Conservation (phyloP, 37 sponge, comb jelly and placozoan genomes). For the Beroe ovata region DNA sequence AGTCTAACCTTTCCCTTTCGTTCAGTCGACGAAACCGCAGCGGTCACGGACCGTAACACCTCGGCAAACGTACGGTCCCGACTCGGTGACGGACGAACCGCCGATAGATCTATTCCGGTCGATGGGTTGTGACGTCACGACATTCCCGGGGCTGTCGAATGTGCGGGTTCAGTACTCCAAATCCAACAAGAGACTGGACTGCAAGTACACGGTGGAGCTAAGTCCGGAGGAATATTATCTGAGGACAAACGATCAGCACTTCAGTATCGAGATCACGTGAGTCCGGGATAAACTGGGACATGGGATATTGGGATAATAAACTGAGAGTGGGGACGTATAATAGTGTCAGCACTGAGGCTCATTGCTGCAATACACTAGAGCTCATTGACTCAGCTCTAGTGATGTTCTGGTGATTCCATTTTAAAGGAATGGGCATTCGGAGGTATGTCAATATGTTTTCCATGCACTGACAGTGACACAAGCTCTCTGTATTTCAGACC, state of each 20-base stretch:
- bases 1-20: neutral
- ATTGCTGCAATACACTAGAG: too few relatives aligned
- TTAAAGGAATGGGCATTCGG: too few relatives aligned
- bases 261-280: constrained; percentile 30
- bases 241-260: constrained; percentile 35
- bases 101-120: constrained; percentile 28
- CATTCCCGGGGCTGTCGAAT: constrained; percentile 13
- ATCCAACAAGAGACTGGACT: constrained; percentile 18
- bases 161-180: neutral
- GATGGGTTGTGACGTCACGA: neutral
- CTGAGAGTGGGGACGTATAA: too few relatives aligned
- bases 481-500: constrained; percentile 3
- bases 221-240: constrained; percentile 5
- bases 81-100: neutral
- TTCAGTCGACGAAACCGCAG: constrained; percentile 47
- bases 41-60: constrained; percentile 7
- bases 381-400: too few relatives aligned
- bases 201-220: constrained; percentile 24
- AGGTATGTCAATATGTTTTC: too few relatives aligned
- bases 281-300: too few relatives aligned
- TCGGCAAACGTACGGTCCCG: constrained; percentile 50
- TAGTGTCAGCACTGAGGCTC: too few relatives aligned
- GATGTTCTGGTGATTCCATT: too few relatives aligned
- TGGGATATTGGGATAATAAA: too few relatives aligned
- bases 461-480: too few relatives aligned